Evolutionary conservation across 2,888 invertebrate genomes (phyloP), one percentile per base, ranked within the genome.

Genomic region (Hydriomena furcata): DNA sequence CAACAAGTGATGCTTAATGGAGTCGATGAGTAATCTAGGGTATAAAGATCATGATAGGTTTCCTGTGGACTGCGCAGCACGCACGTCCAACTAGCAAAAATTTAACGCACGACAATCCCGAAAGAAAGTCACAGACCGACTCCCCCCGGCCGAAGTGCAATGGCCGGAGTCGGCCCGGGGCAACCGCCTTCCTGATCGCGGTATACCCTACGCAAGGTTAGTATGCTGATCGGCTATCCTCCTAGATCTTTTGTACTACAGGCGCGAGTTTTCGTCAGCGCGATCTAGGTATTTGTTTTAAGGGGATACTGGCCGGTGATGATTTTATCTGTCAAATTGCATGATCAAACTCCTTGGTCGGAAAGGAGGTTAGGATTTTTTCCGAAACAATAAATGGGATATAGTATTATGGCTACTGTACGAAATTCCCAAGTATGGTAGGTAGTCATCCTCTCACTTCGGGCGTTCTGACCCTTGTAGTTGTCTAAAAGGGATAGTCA

Each of bases 131-230:
- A 87, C 92, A 91, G 88, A 90, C 92, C 81, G 84, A 91, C 92
- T 87, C 76, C 74, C 69, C 87, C 92, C 90, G 71, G 72, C 90
- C 93, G 76, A 60, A 76, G 93, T 94, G 94, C 94, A 94, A 94
- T 93, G 94, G 83, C 81, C 76, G 91, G 91, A 82, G 91, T 93
- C 93, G 76, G 76, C 82, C 92, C 79, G 91, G 90, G 88, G 92
- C 92, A 92, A 91, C 91, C 92, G 92, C 92, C 92, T 92, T 78
- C 82, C 0, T 93, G 94, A 94, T 94, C 94, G 91, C 92, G 92
- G 92, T 93, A 83, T 85, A 91, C 93, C 92, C 93, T 93, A 87
- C 93, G 94, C 93, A 92, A 94, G 94, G 94, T 94, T 94, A 94
- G 94, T 92, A 91, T 91, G 82, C 8, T 32, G 0, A 0, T 0